A percentile compares a stretch with the other conserved stretches of the same genome.
Evolutionary conservation across 2,797 vertebrate species (phyloP).

Genomic region (Intellagama lesueurii): DNA sequence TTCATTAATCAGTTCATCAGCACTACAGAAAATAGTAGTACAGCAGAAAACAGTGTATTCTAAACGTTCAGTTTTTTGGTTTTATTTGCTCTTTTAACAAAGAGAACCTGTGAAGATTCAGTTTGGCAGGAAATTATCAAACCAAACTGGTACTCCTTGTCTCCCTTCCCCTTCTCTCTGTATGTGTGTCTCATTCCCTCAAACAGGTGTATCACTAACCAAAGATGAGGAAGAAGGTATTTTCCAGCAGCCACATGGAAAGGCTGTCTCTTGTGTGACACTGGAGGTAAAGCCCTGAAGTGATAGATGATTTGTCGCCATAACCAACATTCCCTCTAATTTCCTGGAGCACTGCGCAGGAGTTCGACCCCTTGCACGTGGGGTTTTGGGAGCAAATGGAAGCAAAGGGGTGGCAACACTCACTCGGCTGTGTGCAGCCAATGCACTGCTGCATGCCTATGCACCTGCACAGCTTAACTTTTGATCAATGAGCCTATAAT

Average conservation of each 20-base stretch:
- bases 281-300: not conserved
- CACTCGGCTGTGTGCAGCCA: no score
- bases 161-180: no score
- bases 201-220: no score
- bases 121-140: not conserved
- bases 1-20: slow-evolving; percentile 64
- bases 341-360: no score
- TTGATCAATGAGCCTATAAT: no score
- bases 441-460: no score
- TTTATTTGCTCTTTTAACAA: not conserved
- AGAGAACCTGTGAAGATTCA: not conserved
- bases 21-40: slow-evolving; percentile 57
- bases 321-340: not conserved
- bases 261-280: not conserved
- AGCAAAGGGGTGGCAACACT: no score
- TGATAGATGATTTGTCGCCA: not conserved
- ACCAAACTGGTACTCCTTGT: no score
- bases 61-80: not conserved
- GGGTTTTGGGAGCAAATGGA: no score
- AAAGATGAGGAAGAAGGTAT: not conserved
- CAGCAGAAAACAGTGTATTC: no score
- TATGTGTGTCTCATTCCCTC: not conserved
- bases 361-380: no score
- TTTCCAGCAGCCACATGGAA: not conserved
- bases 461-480: no score